Evolutionary conservation across 2,797 vertebrate genomes (phyloP).

Genomic region (Neostethus bicornis): DNA sequence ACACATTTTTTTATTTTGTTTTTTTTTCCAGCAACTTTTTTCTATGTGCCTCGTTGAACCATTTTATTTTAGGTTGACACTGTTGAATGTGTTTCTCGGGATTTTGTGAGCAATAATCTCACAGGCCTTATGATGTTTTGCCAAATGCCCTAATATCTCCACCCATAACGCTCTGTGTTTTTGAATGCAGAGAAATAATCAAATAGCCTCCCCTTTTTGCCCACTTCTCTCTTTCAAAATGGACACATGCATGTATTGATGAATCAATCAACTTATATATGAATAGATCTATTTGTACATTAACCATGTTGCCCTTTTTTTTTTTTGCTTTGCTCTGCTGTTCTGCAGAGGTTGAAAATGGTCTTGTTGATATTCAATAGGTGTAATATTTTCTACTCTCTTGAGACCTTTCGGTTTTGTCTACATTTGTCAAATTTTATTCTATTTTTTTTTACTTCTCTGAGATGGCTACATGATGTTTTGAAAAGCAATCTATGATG

Average conservation of each 20-base stretch:
- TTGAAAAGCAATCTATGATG: constrained; percentile 29
- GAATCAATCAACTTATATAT: too few relatives aligned
- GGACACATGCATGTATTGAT: too few relatives aligned
- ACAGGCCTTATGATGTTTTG: constrained; percentile 55
- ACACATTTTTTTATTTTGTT: neutral
- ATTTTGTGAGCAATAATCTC: constrained; percentile 63
- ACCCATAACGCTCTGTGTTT: constrained; percentile 1
- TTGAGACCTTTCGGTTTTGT: constrained; percentile 69
- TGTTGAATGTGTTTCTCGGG: constrained; percentile 72
- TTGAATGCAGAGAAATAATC: constrained; percentile 13
- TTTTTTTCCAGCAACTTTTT: constrained; percentile 37
- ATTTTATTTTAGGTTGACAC: constrained; percentile 45
- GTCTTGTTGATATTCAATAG: constrained; percentile 84
- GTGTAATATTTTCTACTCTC: constrained; percentile 77
- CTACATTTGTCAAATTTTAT: constrained; percentile 53
- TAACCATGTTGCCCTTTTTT: constrained; percentile 64
- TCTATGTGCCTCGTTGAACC: constrained; percentile 62
- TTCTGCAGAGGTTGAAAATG: constrained; percentile 72
- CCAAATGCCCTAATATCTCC: constrained; percentile 40
- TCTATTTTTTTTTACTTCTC: constrained; percentile 1
- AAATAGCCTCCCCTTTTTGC: constrained; percentile 25
- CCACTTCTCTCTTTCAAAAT: constrained; percentile 9
- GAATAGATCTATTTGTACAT: constrained; percentile 31
- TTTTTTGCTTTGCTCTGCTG: constrained; percentile 69
- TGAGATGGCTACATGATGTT: constrained; percentile 45